Percentiles rank a stretch among this genome's conserved stretches.
These are phyloP conservation scores for Lethrus apterus DNA, from an alignment of 1,140 invertebrate species.

Conservation along the genomic window DNA sequence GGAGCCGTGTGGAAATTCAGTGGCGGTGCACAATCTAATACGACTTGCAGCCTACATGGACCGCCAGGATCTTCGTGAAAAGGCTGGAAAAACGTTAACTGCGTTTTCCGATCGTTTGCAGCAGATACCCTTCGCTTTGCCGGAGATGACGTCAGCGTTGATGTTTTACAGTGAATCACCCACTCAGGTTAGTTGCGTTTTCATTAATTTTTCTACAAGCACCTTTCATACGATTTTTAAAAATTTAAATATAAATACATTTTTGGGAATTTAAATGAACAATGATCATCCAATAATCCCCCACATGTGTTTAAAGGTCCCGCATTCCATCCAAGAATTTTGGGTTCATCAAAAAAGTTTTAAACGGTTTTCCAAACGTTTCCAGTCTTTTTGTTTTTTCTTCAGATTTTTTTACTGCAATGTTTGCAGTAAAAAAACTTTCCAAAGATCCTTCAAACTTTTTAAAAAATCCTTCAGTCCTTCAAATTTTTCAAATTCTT, in stretches of 20 bases:
- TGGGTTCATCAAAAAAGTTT: too few species aligned
- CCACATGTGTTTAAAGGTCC: too few species aligned
- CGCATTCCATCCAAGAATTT: too few species aligned
- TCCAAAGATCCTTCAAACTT: too few species aligned
- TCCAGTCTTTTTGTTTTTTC: too few species aligned
- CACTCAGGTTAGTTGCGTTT: constrained; percentile 53
- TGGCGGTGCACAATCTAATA: constrained; percentile 74
- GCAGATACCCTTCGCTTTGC: constrained; percentile 57
- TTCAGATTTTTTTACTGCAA: not conserved
- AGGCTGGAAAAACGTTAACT: constrained; percentile 54
- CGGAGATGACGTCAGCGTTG: constrained; percentile 71
- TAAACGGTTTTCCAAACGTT: too few species aligned
- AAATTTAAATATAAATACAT: too few species aligned
- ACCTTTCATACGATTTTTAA: too few species aligned
- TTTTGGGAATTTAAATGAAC: too few species aligned
- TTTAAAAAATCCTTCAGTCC: too few species aligned
- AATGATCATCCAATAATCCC: too few species aligned
- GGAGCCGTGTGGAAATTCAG: constrained; percentile 88
- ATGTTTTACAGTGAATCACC: constrained; percentile 59
- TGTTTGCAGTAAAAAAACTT: too few species aligned
- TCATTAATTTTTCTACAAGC: constrained; percentile 8
- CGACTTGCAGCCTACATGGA: constrained; percentile 62
- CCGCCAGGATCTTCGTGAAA: constrained; percentile 44
- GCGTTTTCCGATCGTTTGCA: constrained; percentile 42
- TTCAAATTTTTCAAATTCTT: not conserved